Percentiles rank a stretch among this genome's conserved stretches.
These are phyloP conservation scores for Butastur rufipennis DNA, from an alignment of 2,113 vertebrate species.

Conservation along the genomic window DNA sequence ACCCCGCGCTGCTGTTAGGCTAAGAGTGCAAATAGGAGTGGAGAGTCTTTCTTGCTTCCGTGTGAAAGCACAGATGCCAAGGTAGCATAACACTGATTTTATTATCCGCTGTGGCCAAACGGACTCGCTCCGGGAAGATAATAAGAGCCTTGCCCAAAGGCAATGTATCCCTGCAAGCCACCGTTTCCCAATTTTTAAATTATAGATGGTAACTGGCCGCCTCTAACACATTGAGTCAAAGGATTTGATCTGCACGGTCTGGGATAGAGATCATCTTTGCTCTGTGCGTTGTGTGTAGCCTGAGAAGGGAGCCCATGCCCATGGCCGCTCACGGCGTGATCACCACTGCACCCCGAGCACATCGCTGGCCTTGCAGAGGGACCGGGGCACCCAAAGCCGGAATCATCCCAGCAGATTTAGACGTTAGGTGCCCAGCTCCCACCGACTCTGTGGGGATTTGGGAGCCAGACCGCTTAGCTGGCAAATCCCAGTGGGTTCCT, in stretches of 20 bases:
- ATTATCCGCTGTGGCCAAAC: fast-evolving
- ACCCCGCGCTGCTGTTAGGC: neutral
- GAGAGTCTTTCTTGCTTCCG: neutral
- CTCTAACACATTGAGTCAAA: neutral
- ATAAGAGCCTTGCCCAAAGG: neutral
- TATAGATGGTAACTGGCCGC: fast-evolving
- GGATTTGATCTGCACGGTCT: neutral
- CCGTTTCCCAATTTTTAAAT: fast-evolving
- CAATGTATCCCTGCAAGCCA: neutral
- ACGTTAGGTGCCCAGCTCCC: neutral
- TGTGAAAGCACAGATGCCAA: neutral
- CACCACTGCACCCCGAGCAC: fast-evolving
- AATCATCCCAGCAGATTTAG: fast-evolving
- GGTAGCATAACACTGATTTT: neutral
- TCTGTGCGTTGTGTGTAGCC: neutral
- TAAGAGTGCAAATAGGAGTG: neutral
- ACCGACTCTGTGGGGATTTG: fast-evolving
- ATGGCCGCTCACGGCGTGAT: fast-evolving
- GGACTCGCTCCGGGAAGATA: fast-evolving
- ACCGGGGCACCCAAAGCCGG: neutral
- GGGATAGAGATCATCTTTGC: neutral
- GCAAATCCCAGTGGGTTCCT: neutral
- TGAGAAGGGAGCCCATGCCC: neutral
- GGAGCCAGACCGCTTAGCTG: neutral
- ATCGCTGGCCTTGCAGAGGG: neutral